Evolutionary conservation across 2,888 invertebrate genomes (phyloP), one percentile per base, ranked within the genome.

Genomic region (Papilio demoleus): DNA sequence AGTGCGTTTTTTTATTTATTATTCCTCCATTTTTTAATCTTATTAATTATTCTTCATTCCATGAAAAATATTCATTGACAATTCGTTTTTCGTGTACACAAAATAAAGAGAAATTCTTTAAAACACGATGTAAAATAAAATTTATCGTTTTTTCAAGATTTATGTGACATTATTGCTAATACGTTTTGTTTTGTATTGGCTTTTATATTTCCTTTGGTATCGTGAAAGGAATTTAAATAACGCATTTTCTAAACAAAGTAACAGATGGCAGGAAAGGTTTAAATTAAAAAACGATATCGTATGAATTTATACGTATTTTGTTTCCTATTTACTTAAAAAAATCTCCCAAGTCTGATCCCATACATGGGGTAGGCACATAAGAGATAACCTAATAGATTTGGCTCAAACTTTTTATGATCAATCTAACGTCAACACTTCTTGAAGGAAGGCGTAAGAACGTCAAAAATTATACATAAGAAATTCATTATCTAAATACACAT

Each of bases 121-220:
- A 53, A 31, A 56, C 53, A 31, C 53, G 53, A 56, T 9, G n/a
- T 31, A 14, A n/a, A 56, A 56, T 56, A 56, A 47, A 62, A 62
- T 31, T 47, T 47, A 63, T 47, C 36, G 63, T 63, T 63, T 63
- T 40, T 50, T 47, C 19, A 63, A 47, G 63, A 47, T 63, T 63
- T 63, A 63, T 63, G 42, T 47, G 63, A 34, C 42, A 47, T 47
- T 47, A 63, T 27, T 27, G 34, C 47, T 34, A 63, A 63, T 34
- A 63, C 63, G 47, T 36, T 45, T 36, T 47, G 47, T 47, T 63
- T 63, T 47, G 34, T 63, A 63, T 63, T 19, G 63, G 47, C 34
- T 9, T 63, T 63, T 63, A 27, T 47, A 63, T 63, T 63, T 50
- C 63, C 63, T 47, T 47, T 17, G 47, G 34, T 47, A 47, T 22